Evolutionary conservation across 2,113 vertebrate species (phyloP).

Genomic region (Parus major): DNA sequence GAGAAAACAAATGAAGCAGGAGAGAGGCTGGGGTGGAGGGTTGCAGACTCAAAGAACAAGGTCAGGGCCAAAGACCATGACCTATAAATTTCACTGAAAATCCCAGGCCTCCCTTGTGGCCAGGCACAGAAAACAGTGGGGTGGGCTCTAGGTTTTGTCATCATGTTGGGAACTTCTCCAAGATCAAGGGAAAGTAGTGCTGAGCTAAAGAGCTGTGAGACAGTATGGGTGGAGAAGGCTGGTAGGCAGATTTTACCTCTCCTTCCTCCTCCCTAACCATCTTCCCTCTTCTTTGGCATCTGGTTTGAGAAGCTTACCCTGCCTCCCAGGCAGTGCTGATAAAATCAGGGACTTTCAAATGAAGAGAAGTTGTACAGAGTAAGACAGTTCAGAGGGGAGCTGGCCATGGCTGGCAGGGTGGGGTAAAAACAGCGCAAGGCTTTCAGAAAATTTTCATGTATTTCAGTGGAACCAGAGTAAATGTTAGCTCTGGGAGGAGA

Average conservation of each 20-base stretch:
- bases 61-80: slow-evolving; percentile 10
- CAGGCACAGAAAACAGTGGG: neutral
- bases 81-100: neutral
- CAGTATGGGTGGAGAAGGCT: neutral
- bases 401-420: neutral
- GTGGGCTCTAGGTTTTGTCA: neutral
- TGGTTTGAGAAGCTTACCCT: neutral
- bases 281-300: slow-evolving; percentile 6
- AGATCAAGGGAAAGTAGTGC: neutral
- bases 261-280: neutral
- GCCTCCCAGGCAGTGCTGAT: slow-evolving; percentile 34
- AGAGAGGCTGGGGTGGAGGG: neutral
- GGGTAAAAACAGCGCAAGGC: neutral
- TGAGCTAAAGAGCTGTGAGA: neutral
- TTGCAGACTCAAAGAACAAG: neutral
- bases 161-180: neutral
- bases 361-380: neutral
- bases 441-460: neutral
- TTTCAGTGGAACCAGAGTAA: neutral
- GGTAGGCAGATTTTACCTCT: neutral
- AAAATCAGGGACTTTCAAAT: slow-evolving; percentile 56
- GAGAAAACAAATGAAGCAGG: neutral
- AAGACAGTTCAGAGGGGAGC: neutral
- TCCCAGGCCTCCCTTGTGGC: neutral
- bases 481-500: neutral